These are phyloP conservation scores for Siniperca obscura DNA, from an alignment of 2,797 vertebrate species.

Conservation along the genomic window DNA sequence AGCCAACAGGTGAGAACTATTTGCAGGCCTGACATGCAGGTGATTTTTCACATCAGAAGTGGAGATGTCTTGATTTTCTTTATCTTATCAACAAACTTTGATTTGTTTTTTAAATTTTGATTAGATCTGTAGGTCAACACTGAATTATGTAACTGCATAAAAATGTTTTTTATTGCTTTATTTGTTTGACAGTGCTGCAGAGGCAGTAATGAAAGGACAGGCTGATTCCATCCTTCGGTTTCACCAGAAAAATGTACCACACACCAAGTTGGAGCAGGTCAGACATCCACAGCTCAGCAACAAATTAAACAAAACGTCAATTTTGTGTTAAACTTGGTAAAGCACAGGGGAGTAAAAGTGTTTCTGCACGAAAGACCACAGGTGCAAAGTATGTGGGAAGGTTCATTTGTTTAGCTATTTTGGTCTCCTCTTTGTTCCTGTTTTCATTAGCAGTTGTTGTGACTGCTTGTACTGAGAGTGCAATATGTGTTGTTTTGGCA, in stretches of 20 bases:
- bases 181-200: constrained; percentile 89
- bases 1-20: constrained; percentile 92
- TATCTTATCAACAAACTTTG: not conserved
- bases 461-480: not conserved
- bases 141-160: not conserved
- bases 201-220: constrained; percentile 95
- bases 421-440: constrained; percentile 69
- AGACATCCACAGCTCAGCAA: constrained; percentile 13
- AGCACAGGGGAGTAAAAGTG: constrained; percentile 4
- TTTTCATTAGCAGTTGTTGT: constrained; percentile 53
- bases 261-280: constrained; percentile 95
- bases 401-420: constrained; percentile 68
- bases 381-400: constrained; percentile 45
- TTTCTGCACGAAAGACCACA: constrained; percentile 34
- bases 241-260: constrained; percentile 96
- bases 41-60: not conserved
- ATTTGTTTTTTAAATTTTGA: not conserved
- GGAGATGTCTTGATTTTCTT: not conserved
- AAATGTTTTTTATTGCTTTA: not conserved
- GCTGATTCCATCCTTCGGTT: constrained; percentile 96
- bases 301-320: constrained; percentile 6
- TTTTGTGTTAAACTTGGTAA: constrained; percentile 17
- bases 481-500: not conserved
- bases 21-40: not conserved
- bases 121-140: not conserved